Percentiles rank a stretch among this genome's conserved stretches.
phyloP scores from a whole-genome alignment of 2,888 invertebrate species.

The Caenorhabditis uteleia region DNA sequence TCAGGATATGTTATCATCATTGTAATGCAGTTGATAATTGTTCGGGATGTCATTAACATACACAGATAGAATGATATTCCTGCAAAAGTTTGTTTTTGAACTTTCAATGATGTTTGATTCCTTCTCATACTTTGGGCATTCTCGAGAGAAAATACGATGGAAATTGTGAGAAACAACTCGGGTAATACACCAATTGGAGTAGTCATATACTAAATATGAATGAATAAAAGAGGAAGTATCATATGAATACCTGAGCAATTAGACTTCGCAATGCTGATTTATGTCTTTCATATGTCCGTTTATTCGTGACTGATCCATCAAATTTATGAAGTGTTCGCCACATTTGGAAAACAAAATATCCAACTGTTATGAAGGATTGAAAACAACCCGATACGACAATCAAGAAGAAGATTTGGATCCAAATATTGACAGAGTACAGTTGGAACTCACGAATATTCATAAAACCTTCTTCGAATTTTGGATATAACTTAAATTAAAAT shows the following conservation, averaged over 20 bases:
- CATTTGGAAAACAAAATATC: no score
- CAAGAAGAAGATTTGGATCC: not conserved
- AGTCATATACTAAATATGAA: slow-evolving; percentile 2
- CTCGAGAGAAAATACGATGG: not conserved
- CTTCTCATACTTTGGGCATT: no score
- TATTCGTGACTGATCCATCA: no score
- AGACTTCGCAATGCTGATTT: slow-evolving; percentile 5
- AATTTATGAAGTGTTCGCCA: no score
- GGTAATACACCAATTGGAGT: not conserved
- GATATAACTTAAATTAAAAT: no score
- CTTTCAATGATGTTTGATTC: no score
- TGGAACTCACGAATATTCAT: slow-evolving; percentile 12
- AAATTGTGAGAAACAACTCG: not conserved
- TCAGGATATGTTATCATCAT: slow-evolving; percentile 2
- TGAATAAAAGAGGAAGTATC: not conserved
- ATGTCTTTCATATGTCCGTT: not conserved
- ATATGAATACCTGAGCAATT: slow-evolving; percentile 6
- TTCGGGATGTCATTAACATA: not conserved
- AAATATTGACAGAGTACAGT: not conserved
- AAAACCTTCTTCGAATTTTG: no score
- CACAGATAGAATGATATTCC: no score
- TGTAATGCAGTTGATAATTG: not conserved
- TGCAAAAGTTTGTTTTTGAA: no score
- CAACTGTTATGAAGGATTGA: no score
- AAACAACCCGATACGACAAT: no score